Evolutionary conservation across 1,140 invertebrate species (phyloP), one percentile per base, ranked within the genome.

Genomic region (Leptinotarsa undecemlineata): DNA sequence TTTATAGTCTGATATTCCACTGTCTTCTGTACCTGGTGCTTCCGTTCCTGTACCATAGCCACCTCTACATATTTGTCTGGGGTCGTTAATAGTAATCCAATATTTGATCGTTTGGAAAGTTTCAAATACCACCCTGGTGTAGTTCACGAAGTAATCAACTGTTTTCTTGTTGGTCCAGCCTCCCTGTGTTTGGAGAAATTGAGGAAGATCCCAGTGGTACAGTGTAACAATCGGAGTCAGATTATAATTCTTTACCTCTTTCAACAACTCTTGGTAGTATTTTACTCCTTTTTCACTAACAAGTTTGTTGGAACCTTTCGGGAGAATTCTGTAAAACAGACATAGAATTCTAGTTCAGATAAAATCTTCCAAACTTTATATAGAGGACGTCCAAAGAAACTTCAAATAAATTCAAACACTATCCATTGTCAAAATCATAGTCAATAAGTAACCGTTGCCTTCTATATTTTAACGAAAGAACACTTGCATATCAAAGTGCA

Each of bases 191-290:
- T 85, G 76, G 4, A 85, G 68, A 11, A 74, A 62, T 76, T 84
- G 75, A 13, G 84, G 85, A 26, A 79, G 60, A 74, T 84, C 82
- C 78, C 81, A 82, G 68, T 82, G 81, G 64, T 75, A 84, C 1
- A 83, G 15, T 17, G 74, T 90, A 79, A 92, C 90, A 83, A 91
- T 83, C 3, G 91, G 90, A 77, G 88, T 83, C 61, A 93, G 91
- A 51, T 87, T 87, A 57, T 21, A 26, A 14, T 3, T 20, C n/a
- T 8, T n/a, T 21, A 92, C 81, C 71, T 88, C 87, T 79, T 90
- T 84, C 11, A 92, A 87, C 1, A 92, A 80, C 23, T 87, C 86
- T 73, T 90, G 88, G 82, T 92, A 92, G 79, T 91, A 91, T 3
- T 86, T 81, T 2, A 90, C 79, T 19, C 90, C 91, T 63, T 88